Base-by-base conservation (phyloP, 2,113 vertebrate genomes). In the Paramisgurnus dabryanus region DNA sequence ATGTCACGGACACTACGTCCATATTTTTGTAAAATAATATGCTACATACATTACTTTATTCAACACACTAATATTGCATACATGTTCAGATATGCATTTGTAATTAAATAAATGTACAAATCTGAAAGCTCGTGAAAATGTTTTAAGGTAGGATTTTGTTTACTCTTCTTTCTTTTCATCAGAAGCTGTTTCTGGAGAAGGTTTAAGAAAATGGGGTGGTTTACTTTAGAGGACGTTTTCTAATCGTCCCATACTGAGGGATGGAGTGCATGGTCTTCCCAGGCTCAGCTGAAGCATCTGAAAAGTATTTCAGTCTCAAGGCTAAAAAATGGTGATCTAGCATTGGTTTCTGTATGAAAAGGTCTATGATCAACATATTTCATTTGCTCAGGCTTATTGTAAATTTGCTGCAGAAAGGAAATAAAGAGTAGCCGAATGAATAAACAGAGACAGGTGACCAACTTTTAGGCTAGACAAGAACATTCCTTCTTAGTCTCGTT, bases 241-340 rank as follows among this genome's bases (percentile, higher is more conserved):
- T 77, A 77, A 77, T 77, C 74, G 66, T 77, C 63, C 47, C 74
- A 55, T 53, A 41, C 68, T 82, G 66, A 82, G 67, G 70, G 74
- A 77, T 82, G 80, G 68, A 78, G 74, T 10, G 1, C 40, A 50
- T 40, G 53, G 6, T 27, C 60, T 76, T 66, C 49, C 39, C 39
- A 22, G 49, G 75, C 70, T 77, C 63, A 70, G 65, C 65, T 70
- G 64, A 83, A 71, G 73, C 66, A 80, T 58, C 82, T 65, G 73
- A 77, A 71, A 83, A 43, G 66, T 70, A 70, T 75, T 83, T 83
- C 78, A 80, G 63, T 76, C 78, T 76, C 66, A 77, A 66, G 58
- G 67, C 65, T 66, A 65, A 34, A 79, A 66, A 83, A 80, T 77
- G 47, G 67, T 65, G 80, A 82, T 78, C 58, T 70, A 57, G 60